Evolutionary conservation across 2,888 invertebrate genomes (phyloP).

Genomic region (Tetheella fluctuosa): DNA sequence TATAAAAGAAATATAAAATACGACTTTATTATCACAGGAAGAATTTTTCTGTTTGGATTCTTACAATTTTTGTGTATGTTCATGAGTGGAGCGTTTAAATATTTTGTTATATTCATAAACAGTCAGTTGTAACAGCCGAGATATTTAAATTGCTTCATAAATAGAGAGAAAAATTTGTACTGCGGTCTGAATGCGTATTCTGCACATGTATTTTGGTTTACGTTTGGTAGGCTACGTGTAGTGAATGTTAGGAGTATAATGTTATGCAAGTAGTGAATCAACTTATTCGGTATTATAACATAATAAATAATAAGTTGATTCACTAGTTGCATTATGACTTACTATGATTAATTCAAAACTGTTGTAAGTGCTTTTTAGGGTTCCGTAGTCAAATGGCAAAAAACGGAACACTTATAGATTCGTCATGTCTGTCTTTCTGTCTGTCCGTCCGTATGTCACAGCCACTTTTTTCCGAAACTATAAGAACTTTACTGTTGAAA

Average conservation of each 20-base stretch:
- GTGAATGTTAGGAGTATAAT: neutral
- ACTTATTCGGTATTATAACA: too few species aligned
- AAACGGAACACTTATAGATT: too few species aligned
- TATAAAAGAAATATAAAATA: neutral
- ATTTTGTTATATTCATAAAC: conserved; percentile 56
- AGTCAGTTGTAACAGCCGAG: conserved; percentile 43
- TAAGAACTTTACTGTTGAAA: too few species aligned
- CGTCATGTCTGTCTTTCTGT: too few species aligned
- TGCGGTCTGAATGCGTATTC: conserved; percentile 20
- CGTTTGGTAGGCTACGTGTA: neutral
- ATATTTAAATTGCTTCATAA: conserved; percentile 72
- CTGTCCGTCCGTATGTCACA: too few species aligned
- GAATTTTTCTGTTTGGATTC: conserved; percentile 30
- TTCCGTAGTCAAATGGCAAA: too few species aligned
- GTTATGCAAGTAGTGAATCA: neutral
- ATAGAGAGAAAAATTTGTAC: conserved; percentile 49
- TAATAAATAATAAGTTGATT: too few species aligned
- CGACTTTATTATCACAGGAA: neutral
- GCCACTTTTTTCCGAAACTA: too few species aligned
- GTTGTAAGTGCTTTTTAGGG: too few species aligned
- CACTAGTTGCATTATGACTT: too few species aligned
- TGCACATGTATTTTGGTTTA: conserved; percentile 5
- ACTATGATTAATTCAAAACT: too few species aligned
- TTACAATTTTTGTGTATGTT: conserved; percentile 29
- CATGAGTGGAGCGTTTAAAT: conserved; percentile 48